A percentile compares a stretch with the other conserved stretches of the same genome.
Evolutionary conservation across 35 echinoderm and acorn worm species (phyloP).

Genomic region (Patiria miniata): DNA sequence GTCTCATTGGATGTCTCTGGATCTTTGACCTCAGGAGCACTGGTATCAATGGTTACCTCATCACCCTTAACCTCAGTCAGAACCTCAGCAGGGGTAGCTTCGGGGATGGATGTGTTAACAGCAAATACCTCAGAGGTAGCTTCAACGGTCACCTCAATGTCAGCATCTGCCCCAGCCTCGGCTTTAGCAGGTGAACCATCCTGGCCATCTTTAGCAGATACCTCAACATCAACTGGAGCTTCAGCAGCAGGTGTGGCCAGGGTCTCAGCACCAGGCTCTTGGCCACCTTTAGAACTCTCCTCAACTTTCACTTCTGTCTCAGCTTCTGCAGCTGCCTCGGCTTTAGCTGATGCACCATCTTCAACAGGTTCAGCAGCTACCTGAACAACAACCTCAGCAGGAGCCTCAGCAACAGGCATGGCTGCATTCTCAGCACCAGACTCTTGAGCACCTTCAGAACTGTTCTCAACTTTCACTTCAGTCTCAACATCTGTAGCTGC

Average conservation of each 20-base stretch:
- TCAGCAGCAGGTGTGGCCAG: neutral
- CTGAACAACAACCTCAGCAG: neutral
- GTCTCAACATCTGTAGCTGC: neutral
- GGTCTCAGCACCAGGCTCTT: neutral
- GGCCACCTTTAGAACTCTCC: neutral
- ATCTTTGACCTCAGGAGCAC: neutral
- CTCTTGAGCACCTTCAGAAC: neutral
- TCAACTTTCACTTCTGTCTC: neutral
- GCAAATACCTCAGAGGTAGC: neutral
- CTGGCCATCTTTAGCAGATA: neutral
- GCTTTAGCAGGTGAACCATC: neutral
- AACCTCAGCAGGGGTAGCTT: neutral
- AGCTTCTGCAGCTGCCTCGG: neutral
- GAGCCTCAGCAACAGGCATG: neutral
- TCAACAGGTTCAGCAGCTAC: neutral
- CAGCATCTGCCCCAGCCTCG: conserved; percentile 3
- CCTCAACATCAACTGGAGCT: neutral
- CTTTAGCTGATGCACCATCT: neutral
- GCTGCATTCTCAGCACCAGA: neutral
- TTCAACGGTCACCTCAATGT: neutral
- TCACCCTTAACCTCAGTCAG: neutral
- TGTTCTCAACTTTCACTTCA: neutral
- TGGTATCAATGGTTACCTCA: neutral
- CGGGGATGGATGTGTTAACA: neutral
- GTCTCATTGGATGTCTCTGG: neutral